Base-by-base conservation (phyloP, 2,113 vertebrate genomes). In the Erinaceus europaeus region DNA sequence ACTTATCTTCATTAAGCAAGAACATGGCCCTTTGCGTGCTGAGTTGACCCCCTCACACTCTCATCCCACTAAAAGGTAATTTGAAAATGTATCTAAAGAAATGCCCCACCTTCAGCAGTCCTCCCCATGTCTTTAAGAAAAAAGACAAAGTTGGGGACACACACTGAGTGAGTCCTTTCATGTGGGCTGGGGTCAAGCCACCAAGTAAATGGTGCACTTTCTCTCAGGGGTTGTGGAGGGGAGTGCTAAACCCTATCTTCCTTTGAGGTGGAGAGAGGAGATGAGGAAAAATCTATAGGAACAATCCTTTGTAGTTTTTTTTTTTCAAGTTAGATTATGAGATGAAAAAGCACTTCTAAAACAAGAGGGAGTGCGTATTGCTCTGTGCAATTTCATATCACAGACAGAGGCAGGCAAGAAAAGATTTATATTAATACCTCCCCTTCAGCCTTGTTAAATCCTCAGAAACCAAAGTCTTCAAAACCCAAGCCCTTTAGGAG, bases 271-370 rank as follows among this genome's bases (percentile, higher is more conserved):
- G 21, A 42, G 65, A 90, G 69, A 61, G 42, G 29, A 85, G 29
- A 73, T 50, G 29, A 9, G 50, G 21, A 15, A 53, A 46, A 62
- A 73, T 12, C 77, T 34, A 13, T 32, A 68, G 85, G 76, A 91
- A 94, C 84, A 86, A 81, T 74, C 73, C 84, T 92, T 95, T 88
- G 88, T 50, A 40, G 85, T 73, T 91, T 86, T 46, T 59, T 48
- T 69, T 53, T 69, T 34, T 34, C 1, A 59, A 84, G 55, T 59
- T 55, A 92, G 81, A 96, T 74, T 50, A 78, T 79, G 71, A 91
- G 65, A 53, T 90, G 79, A 83, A 84, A 83, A 20, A 42, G 12
- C 73, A 90, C 73, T 93, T 84, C 29, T 83, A 44, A 80, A 81
- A 64, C 77, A 82, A 87, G 77, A 86, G 34, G n/a, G 48, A 86